phyloP scores from a whole-genome alignment of 2,797 vertebrate genomes.

The Pempheris klunzingeri region DNA sequence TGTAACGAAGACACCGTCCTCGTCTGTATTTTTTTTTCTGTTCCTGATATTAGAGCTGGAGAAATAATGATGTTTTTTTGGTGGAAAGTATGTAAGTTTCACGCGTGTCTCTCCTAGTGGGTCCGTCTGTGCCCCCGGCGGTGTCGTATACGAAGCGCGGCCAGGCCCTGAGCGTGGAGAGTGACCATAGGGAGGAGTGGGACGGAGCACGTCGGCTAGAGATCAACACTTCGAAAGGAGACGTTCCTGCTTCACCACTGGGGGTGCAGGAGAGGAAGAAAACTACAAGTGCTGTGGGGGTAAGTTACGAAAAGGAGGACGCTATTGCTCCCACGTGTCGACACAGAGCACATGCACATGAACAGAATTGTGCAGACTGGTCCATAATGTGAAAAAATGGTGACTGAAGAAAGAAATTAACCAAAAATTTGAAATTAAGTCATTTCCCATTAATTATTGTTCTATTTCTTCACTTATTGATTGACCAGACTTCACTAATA shows the following conservation, averaged over 20 bases:
- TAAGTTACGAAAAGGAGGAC: slow-evolving; percentile 80
- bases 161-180: slow-evolving; percentile 92
- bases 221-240: slow-evolving; percentile 91
- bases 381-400: not conserved
- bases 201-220: slow-evolving; percentile 91
- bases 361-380: not conserved
- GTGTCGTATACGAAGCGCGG: slow-evolving; percentile 93
- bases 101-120: slow-evolving; percentile 81
- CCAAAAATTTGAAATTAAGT: too few species aligned
- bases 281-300: slow-evolving; percentile 88
- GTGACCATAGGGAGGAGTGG: slow-evolving; percentile 94
- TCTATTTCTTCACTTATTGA: not conserved
- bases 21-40: slow-evolving; percentile 17
- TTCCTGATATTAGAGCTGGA: not conserved
- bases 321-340: not conserved
- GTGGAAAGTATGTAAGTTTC: not conserved
- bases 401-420: not conserved
- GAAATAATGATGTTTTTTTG: not conserved
- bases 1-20: slow-evolving; percentile 24
- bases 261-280: slow-evolving; percentile 94
- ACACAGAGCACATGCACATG: not conserved
- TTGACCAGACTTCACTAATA: not conserved
- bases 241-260: slow-evolving; percentile 92
- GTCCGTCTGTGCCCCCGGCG: slow-evolving; percentile 92
- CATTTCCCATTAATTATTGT: too few species aligned